Percentiles rank a stretch among this genome's conserved stretches.
Evolutionary conservation across 2,888 invertebrate genomes (phyloP).

Genomic region (Dasysyrphus tricinctus): DNA sequence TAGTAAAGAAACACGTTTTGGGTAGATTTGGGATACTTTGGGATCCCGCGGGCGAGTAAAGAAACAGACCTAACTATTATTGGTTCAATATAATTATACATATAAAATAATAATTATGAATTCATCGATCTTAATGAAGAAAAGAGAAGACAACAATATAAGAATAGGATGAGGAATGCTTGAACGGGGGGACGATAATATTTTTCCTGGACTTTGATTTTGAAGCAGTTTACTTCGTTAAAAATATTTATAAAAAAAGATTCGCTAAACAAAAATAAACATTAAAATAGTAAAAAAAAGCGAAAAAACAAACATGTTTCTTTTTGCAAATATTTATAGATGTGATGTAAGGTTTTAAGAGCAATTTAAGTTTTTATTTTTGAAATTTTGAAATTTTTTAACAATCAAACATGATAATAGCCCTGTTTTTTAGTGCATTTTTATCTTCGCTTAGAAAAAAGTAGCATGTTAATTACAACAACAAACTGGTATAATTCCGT

Average conservation of each 20-base stretch:
- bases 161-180: neutral
- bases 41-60: too few relatives aligned
- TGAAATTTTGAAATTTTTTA: too few relatives aligned
- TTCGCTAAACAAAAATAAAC: constrained; percentile 49
- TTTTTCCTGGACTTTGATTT: constrained; percentile 36
- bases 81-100: constrained; percentile 23
- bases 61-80: too few relatives aligned
- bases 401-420: too few relatives aligned
- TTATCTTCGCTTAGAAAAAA: too few relatives aligned
- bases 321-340: constrained; percentile 76
- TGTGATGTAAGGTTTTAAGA: constrained; percentile 75
- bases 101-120: constrained; percentile 47
- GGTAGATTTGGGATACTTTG: too few relatives aligned
- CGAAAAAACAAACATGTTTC: constrained; percentile 67
- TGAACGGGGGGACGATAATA: neutral
- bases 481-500: too few relatives aligned
- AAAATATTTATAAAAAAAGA: constrained; percentile 70
- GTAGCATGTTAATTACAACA: too few relatives aligned
- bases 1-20: too few relatives aligned
- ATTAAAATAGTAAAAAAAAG: constrained; percentile 56
- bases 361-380: constrained; percentile 50
- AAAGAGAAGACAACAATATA: constrained; percentile 5
- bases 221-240: constrained; percentile 65
- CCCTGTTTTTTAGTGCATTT: too few relatives aligned
- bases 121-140: constrained; percentile 22